phyloP scores from a whole-genome alignment of 2,888 invertebrate genomes.

The Phortica okadai region DNA sequence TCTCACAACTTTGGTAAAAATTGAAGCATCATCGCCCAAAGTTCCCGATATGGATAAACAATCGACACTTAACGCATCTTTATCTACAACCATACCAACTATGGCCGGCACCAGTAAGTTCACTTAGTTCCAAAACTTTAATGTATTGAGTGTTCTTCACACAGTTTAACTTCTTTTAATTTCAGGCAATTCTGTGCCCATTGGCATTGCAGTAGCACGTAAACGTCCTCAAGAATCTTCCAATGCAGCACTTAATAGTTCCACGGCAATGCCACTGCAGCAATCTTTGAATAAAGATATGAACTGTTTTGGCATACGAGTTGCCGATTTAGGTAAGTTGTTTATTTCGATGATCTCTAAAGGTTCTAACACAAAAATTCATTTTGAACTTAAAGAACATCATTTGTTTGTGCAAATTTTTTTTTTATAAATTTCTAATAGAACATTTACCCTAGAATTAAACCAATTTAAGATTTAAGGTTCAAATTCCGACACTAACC shows the following conservation, averaged over 20 bases:
- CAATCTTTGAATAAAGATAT: conserved; percentile 75
- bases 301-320: conserved; percentile 75
- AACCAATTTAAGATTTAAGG: too few relatives aligned
- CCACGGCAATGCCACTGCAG: conserved; percentile 66
- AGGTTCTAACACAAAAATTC: neutral
- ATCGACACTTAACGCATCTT: conserved; percentile 42
- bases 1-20: conserved; percentile 74
- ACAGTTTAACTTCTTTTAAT: neutral
- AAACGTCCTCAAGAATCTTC: conserved; percentile 79
- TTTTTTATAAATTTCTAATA: too few relatives aligned
- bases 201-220: conserved; percentile 90
- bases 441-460: too few relatives aligned
- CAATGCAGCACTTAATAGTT: conserved; percentile 54
- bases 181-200: conserved; percentile 82
- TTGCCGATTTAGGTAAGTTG: conserved; percentile 75
- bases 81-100: conserved; percentile 32
- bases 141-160: neutral
- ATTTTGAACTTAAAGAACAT: conserved; percentile 43
- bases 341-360: neutral
- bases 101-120: conserved; percentile 61
- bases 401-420: neutral
- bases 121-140: neutral
- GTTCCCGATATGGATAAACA: conserved; percentile 71
- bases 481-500: conserved; percentile 53
- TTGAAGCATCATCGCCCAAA: conserved; percentile 75